A percentile compares a stretch with the other conserved stretches of the same genome.
Evolutionary conservation across 1,140 invertebrate species (phyloP).

Genomic region (Drosophila kurseongensis): DNA sequence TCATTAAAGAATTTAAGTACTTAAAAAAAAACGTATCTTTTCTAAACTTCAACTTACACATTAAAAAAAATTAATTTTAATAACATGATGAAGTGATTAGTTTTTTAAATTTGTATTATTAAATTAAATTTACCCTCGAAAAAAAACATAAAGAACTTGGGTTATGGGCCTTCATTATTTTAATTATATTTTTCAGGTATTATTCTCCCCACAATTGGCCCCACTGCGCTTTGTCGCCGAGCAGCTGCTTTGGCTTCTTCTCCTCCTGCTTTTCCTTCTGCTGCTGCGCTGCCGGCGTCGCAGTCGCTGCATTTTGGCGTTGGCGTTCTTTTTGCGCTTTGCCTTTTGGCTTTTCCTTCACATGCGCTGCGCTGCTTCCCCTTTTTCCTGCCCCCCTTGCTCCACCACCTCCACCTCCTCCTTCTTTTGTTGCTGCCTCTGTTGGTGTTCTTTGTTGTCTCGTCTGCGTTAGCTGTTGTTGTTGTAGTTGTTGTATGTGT

Average conservation of each 20-base stretch:
- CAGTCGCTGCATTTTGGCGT: constrained; percentile 74
- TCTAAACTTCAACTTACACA: too few relatives aligned
- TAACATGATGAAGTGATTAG: too few relatives aligned
- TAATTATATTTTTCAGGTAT: too few relatives aligned
- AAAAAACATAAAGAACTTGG: too few relatives aligned
- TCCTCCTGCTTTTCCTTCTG: constrained; percentile 13
- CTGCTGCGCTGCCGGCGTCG: constrained; percentile 38
- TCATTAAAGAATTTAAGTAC: too few relatives aligned
- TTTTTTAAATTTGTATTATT: too few relatives aligned
- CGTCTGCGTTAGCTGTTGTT: constrained; percentile 45
- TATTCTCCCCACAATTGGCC: neutral
- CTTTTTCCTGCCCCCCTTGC: constrained; percentile 2
- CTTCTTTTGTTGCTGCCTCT: constrained; percentile 20
- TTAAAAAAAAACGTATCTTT: too few relatives aligned
- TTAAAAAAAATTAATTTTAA: too few relatives aligned
- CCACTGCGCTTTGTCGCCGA: constrained; percentile 38
- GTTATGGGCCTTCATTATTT: too few relatives aligned
- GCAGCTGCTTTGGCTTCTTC: constrained; percentile 41
- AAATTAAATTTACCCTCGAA: too few relatives aligned
- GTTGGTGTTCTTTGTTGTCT: constrained; percentile 78
- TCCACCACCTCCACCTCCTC: constrained; percentile 1
- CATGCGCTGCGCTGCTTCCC: constrained; percentile 28
- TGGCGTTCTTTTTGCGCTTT: constrained; percentile 77
- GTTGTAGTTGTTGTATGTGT: constrained; percentile 38
- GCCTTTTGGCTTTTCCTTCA: constrained; percentile 75